Evolutionary conservation across 2,888 invertebrate genomes (phyloP).

Genomic region (Ectemnius lituratus): DNA sequence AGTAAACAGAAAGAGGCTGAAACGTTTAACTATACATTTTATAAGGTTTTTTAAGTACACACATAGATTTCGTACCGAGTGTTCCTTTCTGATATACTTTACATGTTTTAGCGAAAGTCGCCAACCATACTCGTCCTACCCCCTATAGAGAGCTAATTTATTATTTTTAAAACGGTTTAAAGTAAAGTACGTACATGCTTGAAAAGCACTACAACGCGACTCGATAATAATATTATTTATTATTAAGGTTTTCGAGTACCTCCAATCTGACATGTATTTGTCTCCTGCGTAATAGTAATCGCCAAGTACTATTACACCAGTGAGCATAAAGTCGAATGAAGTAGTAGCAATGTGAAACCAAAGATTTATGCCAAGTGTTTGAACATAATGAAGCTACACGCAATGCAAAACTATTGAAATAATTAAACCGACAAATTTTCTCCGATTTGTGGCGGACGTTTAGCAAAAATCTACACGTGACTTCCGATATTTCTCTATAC

Average conservation of each 20-base stretch:
- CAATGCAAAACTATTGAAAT: too few species aligned
- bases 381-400: too few species aligned
- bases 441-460: too few species aligned
- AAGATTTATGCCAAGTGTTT: not conserved
- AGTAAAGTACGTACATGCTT: not conserved
- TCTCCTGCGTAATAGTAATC: not conserved
- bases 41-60: constrained; percentile 20
- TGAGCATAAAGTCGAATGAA: not conserved
- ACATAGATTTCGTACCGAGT: not conserved
- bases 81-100: constrained; percentile 4
- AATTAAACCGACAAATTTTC: too few species aligned
- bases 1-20: constrained; percentile 41
- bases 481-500: too few species aligned
- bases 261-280: not conserved
- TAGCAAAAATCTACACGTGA: too few species aligned
- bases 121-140: not conserved
- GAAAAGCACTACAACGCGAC: not conserved
- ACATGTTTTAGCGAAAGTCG: not conserved
- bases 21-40: constrained; percentile 21
- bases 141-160: not conserved
- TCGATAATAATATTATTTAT: constrained; percentile 5
- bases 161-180: not conserved
- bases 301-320: not conserved
- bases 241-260: constrained; percentile 5
- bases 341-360: not conserved